Percentiles rank a stretch among this genome's conserved stretches.
Conservation (phyloP, 1,140 invertebrate species). For the Pachyrhynchus sulphureomaculatus region DNA sequence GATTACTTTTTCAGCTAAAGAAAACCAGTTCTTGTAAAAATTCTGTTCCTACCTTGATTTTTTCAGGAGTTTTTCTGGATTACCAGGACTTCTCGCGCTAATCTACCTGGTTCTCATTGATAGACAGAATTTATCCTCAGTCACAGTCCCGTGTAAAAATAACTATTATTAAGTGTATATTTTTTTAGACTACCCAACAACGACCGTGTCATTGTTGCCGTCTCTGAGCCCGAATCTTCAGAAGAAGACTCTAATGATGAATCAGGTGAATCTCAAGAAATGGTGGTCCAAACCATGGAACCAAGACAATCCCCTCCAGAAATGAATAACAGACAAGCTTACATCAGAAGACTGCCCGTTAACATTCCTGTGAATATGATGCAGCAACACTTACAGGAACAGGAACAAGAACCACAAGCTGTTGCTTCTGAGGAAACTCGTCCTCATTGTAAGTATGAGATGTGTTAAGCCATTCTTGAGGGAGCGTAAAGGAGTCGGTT, state of each 20-base stretch:
- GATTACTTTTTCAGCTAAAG: no score
- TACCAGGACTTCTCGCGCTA: no score
- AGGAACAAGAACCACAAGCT: constrained; percentile 47
- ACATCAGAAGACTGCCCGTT: constrained; percentile 55
- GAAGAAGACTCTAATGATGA: constrained; percentile 35
- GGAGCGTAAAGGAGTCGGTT: background rate
- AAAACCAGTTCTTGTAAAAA: no score
- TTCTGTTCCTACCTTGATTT: no score
- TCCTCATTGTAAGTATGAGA: constrained; percentile 60
- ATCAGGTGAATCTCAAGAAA: constrained; percentile 37
- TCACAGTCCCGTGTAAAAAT: no score
- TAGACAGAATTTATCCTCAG: no score
- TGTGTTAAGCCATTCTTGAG: background rate
- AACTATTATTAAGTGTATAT: no score
- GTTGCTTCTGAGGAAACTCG: constrained; percentile 52
- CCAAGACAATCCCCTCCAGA: constrained; percentile 51
- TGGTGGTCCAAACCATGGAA: constrained; percentile 38
- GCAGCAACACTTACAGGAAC: constrained; percentile 50
- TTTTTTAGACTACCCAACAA: constrained; percentile 49
- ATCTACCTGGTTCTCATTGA: no score
- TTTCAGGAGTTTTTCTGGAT: no score
- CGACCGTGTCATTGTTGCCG: constrained; percentile 44
- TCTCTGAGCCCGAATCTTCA: constrained; percentile 41
- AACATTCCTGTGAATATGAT: constrained; percentile 59
- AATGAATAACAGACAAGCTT: constrained; percentile 55